Conservation (phyloP, 2,888 invertebrate genomes). For the Callosobruchus maculatus region DNA sequence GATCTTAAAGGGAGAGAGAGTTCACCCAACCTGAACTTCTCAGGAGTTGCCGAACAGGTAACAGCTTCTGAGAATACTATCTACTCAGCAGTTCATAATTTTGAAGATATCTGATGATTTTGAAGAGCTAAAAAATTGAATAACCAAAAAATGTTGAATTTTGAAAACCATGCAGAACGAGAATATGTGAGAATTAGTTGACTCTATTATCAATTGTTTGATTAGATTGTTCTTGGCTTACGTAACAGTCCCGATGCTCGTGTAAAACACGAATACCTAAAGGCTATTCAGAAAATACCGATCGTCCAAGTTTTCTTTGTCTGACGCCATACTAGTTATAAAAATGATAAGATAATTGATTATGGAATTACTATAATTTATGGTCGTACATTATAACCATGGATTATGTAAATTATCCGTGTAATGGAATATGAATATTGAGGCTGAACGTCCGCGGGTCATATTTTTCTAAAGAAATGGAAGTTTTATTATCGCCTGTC, state of each 20-base stretch:
- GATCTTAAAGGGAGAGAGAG: too few species aligned
- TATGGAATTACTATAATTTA: neutral
- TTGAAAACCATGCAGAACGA: too few species aligned
- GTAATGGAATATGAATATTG: neutral
- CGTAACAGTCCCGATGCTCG: neutral
- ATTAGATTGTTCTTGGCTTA: neutral
- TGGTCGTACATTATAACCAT: neutral
- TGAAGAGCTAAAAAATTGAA: too few species aligned
- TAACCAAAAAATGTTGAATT: too few species aligned
- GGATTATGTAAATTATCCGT: neutral
- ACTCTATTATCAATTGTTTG: neutral
- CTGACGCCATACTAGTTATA: neutral
- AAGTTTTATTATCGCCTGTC: neutral
- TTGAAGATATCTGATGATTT: too few species aligned
- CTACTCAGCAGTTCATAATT: too few species aligned
- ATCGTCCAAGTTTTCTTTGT: neutral
- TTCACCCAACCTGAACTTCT: too few species aligned
- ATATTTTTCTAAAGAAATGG: neutral
- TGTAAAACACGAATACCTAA: neutral
- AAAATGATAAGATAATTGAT: neutral
- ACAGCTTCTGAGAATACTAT: too few species aligned
- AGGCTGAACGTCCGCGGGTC: neutral
- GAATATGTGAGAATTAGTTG: too few species aligned
- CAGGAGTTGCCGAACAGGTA: too few species aligned
- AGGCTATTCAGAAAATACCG: neutral